phyloP scores from a whole-genome alignment of 2,113 vertebrate genomes.

The Pachypanchax playfairii region DNA sequence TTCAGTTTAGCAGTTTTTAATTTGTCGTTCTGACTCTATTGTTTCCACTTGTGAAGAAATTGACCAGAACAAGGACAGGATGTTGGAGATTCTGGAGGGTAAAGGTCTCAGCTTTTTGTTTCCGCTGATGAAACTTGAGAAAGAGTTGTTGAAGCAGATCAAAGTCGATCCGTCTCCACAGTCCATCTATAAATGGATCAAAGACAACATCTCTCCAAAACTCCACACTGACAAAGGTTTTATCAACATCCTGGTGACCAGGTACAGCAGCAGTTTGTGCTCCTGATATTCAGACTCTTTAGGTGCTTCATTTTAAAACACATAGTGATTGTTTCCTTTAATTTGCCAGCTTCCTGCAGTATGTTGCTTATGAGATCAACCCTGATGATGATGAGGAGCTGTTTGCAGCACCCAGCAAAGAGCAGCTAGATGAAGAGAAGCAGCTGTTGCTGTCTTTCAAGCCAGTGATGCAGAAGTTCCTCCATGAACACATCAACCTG shows the following conservation, averaged over 20 bases:
- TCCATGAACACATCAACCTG: conserved; percentile 94
- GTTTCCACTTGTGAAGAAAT: conserved; percentile 81
- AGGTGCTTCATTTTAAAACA: background rate
- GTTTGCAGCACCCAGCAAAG: conserved; percentile 89
- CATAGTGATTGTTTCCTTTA: background rate
- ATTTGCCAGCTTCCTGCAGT: conserved; percentile 93
- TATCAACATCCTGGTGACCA: conserved; percentile 99
- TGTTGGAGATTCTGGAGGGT: conserved; percentile 97
- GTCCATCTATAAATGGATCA: conserved; percentile 99
- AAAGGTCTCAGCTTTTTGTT: conserved; percentile 98
- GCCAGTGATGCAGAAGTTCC: conserved; percentile 98
- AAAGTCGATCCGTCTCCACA: conserved; percentile 96
- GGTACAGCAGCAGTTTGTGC: conserved; percentile 77
- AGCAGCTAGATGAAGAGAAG: conserved; percentile 95
- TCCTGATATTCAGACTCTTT: no score
- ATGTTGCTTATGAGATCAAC: conserved; percentile 92
- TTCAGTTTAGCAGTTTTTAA: background rate
- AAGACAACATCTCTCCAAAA: conserved; percentile 98
- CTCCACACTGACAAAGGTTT: conserved; percentile 99
- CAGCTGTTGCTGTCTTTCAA: conserved; percentile 94
- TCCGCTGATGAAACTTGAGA: conserved; percentile 97
- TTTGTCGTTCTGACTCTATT: background rate
- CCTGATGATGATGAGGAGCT: conserved; percentile 89
- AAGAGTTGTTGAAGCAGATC: conserved; percentile 97
- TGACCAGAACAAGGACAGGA: conserved; percentile 97